These are phyloP conservation scores for Nipponia nippon DNA, from an alignment of 2,113 vertebrate species.

Conservation along the genomic window DNA sequence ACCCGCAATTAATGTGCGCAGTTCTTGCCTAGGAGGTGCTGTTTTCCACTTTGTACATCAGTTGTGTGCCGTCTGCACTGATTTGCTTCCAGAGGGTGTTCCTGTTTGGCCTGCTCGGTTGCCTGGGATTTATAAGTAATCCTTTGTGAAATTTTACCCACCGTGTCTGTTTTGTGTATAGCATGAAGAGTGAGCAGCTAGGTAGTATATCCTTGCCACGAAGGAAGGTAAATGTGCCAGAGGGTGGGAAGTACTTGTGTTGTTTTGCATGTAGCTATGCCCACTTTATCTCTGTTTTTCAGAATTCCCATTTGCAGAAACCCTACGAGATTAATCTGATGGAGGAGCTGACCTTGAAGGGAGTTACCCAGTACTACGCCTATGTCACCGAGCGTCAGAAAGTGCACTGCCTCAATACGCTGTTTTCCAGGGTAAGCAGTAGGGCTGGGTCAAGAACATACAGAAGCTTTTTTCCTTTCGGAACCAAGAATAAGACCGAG, in stretches of 20 bases:
- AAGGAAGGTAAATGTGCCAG: not conserved
- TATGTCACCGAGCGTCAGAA: slow-evolving; percentile 99
- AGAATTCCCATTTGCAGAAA: slow-evolving; percentile 97
- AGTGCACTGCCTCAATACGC: slow-evolving; percentile 98
- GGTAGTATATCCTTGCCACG: not conserved
- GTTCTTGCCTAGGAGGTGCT: not conserved
- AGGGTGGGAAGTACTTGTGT: fast-evolving
- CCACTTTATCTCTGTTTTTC: not conserved
- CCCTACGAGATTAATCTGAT: slow-evolving; percentile 99
- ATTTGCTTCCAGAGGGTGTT: not conserved
- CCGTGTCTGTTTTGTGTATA: not conserved
- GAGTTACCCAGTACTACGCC: slow-evolving; percentile 99
- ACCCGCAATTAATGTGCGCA: fast-evolving
- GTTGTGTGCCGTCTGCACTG: fast-evolving
- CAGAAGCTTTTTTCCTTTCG: not conserved
- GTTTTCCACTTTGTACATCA: not conserved
- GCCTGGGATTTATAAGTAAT: not conserved
- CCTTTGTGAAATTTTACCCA: not conserved
- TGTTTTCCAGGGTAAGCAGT: slow-evolving; percentile 92
- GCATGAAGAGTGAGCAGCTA: not conserved
- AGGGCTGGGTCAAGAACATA: not conserved
- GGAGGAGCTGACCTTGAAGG: slow-evolving; percentile 98
- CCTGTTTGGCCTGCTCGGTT: not conserved
- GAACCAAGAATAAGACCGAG: not conserved
- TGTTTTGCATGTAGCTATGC: not conserved